phyloP scores from a whole-genome alignment of 2,113 vertebrate genomes.

The Plestiodon gilberti region DNA sequence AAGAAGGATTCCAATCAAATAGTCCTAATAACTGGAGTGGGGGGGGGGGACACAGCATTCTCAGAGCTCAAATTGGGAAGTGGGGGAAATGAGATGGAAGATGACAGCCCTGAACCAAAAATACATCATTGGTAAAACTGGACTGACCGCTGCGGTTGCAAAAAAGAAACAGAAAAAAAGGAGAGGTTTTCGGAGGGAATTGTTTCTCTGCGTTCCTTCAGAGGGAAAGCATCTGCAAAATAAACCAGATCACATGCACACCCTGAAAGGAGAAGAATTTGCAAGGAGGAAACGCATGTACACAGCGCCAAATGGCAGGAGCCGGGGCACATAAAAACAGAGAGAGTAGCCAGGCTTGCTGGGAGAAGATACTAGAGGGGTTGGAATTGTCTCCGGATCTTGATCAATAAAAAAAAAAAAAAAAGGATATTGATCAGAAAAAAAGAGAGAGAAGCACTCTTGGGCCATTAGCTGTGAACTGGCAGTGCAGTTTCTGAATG shows the following conservation, averaged over 20 bases:
- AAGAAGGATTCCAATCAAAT: neutral
- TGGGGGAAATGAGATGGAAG: neutral
- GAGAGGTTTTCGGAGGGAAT: neutral
- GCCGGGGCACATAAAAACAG: neutral
- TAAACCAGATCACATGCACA: neutral
- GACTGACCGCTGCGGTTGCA: neutral
- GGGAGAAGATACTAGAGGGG: neutral
- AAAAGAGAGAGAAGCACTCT: neutral
- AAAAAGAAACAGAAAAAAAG: neutral
- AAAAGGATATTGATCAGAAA: neutral
- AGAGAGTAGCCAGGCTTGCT: too few relatives aligned
- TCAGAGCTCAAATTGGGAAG: too few relatives aligned
- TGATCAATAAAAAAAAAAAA: neutral
- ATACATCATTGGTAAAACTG: neutral
- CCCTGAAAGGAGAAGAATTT: neutral
- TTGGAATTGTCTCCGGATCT: neutral
- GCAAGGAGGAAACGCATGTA: neutral
- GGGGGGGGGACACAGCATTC: neutral
- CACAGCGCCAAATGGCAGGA: neutral
- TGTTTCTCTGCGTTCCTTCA: neutral
- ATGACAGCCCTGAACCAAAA: neutral
- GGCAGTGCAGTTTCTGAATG: neutral
- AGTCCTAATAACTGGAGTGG: neutral
- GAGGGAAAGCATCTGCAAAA: neutral
- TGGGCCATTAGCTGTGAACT: neutral